These are phyloP conservation scores for Agrilus planipennis DNA, from an alignment of 1,140 invertebrate species.

Conservation along the genomic window DNA sequence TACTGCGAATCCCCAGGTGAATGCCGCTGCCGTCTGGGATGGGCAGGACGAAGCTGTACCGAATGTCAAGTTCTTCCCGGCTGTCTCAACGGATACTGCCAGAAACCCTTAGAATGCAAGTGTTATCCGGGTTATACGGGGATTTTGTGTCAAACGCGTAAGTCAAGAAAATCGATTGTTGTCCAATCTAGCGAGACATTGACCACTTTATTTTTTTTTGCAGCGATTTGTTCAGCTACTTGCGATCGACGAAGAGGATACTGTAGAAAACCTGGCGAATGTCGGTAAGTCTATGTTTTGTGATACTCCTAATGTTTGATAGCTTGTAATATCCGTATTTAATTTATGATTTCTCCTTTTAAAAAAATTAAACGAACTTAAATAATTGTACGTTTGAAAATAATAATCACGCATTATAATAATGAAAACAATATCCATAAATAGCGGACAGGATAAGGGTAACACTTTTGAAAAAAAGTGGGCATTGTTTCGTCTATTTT, in stretches of 20 bases:
- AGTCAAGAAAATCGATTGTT: slow-evolving; percentile 27
- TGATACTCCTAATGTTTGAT: no score
- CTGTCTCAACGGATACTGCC: slow-evolving; percentile 68
- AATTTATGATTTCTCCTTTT: no score
- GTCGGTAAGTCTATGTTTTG: slow-evolving; percentile 35
- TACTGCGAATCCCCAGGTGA: slow-evolving; percentile 72
- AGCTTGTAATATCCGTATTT: no score
- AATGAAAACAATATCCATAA: no score
- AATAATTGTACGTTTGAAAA: no score
- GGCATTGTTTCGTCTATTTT: no score
- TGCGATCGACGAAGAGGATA: slow-evolving; percentile 76
- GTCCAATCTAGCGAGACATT: not conserved
- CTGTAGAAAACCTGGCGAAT: slow-evolving; percentile 68
- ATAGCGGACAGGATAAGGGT: no score
- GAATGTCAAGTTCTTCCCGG: slow-evolving; percentile 70
- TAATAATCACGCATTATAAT: no score
- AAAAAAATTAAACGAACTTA: no score
- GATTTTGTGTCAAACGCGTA: slow-evolving; percentile 73
- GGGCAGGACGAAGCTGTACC: slow-evolving; percentile 67
- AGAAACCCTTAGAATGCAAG: slow-evolving; percentile 71
- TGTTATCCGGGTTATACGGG: slow-evolving; percentile 81
- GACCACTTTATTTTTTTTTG: slow-evolving; percentile 17
- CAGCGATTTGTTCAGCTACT: slow-evolving; percentile 69
- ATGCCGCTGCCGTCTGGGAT: slow-evolving; percentile 72
- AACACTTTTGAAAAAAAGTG: no score